These are phyloP conservation scores for Haplotaxodon microlepis DNA, from an alignment of 2,113 vertebrate genomes.

Conservation along the genomic window DNA sequence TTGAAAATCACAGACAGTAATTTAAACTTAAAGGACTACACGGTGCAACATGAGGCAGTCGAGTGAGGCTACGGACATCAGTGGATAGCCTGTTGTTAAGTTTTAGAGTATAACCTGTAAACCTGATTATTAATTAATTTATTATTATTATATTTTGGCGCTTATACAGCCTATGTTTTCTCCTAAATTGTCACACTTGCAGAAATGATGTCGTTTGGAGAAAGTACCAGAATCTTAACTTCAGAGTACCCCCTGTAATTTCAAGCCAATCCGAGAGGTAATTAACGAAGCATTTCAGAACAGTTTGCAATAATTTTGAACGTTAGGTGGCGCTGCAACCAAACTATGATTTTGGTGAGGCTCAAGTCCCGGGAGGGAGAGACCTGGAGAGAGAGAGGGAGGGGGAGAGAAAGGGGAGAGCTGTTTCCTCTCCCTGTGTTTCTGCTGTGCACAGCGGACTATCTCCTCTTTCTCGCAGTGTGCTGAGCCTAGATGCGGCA, in stretches of 20 bases:
- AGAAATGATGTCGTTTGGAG: neutral
- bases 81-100: neutral
- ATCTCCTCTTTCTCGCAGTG: conserved; percentile 13
- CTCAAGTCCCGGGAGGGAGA: conserved; percentile 3
- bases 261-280: neutral
- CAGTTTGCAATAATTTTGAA: neutral
- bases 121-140: accelerated
- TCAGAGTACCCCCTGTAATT: neutral
- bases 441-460: neutral
- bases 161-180: neutral
- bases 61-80: accelerated
- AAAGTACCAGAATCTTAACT: neutral
- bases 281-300: neutral
- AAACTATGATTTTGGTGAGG: neutral
- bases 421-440: neutral
- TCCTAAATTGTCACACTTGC: neutral
- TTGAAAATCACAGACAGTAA: neutral
- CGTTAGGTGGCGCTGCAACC: conserved; percentile 54
- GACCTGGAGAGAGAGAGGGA: neutral
- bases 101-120: neutral
- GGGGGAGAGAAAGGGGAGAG: neutral
- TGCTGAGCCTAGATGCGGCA: conserved; percentile 24
- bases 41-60: neutral
- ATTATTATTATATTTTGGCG: neutral
- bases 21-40: neutral